A percentile compares a stretch with the other conserved stretches of the same genome.
phyloP scores from a whole-genome alignment of 2,888 invertebrate genomes.

The Cyrtodaria siliqua region DNA sequence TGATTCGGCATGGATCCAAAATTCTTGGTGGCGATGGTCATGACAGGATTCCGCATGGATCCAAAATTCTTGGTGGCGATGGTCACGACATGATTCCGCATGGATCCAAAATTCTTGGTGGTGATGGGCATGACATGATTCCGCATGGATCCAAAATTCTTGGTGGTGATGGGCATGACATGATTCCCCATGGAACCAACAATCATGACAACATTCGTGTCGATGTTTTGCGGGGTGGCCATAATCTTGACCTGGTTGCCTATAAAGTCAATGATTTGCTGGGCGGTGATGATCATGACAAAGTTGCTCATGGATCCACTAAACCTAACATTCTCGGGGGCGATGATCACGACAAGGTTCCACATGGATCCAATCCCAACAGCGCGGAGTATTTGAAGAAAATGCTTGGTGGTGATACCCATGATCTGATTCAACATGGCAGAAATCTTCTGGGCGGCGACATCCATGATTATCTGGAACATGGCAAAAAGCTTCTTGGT shows the following conservation, averaged over 20 bases:
- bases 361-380: background rate
- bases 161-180: conserved; percentile 11
- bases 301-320: conserved; percentile 33
- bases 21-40: conserved; percentile 63
- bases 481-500: conserved; percentile 44
- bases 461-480: conserved; percentile 42
- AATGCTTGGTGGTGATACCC: conserved; percentile 35
- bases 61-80: conserved; percentile 48
- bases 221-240: conserved; percentile 39
- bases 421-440: conserved; percentile 27
- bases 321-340: conserved; percentile 12
- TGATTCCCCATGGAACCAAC: conserved; percentile 3
- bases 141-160: conserved; percentile 16
- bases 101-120: conserved; percentile 44
- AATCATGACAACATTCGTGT: too few species aligned
- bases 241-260: conserved; percentile 62
- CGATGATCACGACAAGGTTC: conserved; percentile 10
- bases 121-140: conserved; percentile 48
- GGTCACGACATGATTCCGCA: conserved; percentile 61
- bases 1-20: conserved; percentile 25
- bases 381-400: too few species aligned
- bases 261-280: conserved; percentile 47
- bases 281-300: conserved; percentile 52
- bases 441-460: conserved; percentile 39
- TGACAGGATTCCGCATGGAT: conserved; percentile 56